These are phyloP conservation scores for Sander lucioperca DNA, from an alignment of 2,113 vertebrate genomes.

Conservation along the genomic window DNA sequence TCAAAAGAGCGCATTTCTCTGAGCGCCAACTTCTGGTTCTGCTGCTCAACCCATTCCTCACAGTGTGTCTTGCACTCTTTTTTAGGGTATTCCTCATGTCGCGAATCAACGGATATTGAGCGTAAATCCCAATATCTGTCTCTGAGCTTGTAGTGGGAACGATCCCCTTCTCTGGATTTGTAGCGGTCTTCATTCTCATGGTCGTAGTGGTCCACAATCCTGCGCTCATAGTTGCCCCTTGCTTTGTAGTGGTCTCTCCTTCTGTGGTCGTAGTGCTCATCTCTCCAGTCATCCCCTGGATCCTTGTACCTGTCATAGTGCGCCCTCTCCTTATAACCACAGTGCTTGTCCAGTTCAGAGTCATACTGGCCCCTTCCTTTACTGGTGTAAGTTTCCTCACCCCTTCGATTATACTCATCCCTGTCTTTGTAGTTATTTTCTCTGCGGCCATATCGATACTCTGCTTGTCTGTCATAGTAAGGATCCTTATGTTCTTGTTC, in stretches of 20 bases:
- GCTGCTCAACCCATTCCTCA: slow-evolving; percentile 80
- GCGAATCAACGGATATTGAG: slow-evolving; percentile 60
- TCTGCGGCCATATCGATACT: slow-evolving; percentile 60
- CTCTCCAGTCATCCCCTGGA: slow-evolving; percentile 53
- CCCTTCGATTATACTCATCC: slow-evolving; percentile 35
- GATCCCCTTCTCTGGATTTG: slow-evolving; percentile 44
- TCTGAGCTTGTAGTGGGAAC: neutral
- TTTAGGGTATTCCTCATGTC: slow-evolving; percentile 61
- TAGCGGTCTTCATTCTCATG: slow-evolving; percentile 38
- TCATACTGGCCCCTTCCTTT: slow-evolving; percentile 62
- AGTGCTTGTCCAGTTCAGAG: slow-evolving; percentile 56
- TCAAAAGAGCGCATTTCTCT: slow-evolving; percentile 69
- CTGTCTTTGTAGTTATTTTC: slow-evolving; percentile 49
- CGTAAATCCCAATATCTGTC: slow-evolving; percentile 58
- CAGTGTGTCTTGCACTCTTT: slow-evolving; percentile 60
- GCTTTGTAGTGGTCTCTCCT: slow-evolving; percentile 56
- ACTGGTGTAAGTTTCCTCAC: slow-evolving; percentile 34
- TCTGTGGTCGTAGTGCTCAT: slow-evolving; percentile 56
- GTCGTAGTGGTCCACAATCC: slow-evolving; percentile 50
- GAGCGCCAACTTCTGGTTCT: slow-evolving; percentile 71
- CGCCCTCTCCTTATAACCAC: slow-evolving; percentile 58
- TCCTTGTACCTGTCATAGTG: slow-evolving; percentile 64
- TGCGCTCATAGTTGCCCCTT: slow-evolving; percentile 52
- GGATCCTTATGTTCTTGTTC: slow-evolving; percentile 47
- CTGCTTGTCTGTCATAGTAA: slow-evolving; percentile 37